phyloP scores from a whole-genome alignment of 2,113 vertebrate species.

The Menidia beryllina region DNA sequence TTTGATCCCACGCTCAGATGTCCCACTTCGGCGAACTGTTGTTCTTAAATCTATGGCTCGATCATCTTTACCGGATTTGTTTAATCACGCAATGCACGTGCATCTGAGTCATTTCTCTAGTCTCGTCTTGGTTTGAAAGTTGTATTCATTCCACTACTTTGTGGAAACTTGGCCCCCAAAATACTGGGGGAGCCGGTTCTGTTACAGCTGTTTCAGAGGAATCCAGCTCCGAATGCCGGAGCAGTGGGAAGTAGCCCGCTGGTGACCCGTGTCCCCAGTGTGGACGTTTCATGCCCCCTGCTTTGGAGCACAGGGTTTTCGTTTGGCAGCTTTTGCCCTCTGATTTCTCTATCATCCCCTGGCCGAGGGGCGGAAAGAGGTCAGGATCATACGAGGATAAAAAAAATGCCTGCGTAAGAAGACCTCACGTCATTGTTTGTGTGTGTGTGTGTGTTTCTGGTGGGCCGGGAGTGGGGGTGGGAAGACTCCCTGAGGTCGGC shows the following conservation, averaged over 20 bases:
- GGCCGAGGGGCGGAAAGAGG: slow-evolving; percentile 38
- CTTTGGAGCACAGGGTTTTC: not conserved
- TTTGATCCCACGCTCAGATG: slow-evolving; percentile 43
- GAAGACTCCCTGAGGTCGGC: slow-evolving; percentile 67
- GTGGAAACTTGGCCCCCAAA: not conserved
- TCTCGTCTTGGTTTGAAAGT: not conserved
- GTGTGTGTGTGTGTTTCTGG: slow-evolving; percentile 39
- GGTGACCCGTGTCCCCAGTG: not conserved
- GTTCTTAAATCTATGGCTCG: not conserved
- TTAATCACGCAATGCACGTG: slow-evolving; percentile 35
- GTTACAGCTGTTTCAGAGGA: not conserved
- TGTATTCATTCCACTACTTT: not conserved
- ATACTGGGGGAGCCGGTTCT: not conserved
- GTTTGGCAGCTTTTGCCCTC: slow-evolving; percentile 12
- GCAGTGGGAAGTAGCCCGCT: not conserved
- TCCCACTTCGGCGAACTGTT: slow-evolving; percentile 30
- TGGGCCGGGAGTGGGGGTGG: slow-evolving; percentile 61
- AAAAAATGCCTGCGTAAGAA: slow-evolving; percentile 72
- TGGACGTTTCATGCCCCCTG: not conserved
- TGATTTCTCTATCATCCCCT: slow-evolving; percentile 27
- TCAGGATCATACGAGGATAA: slow-evolving; percentile 32
- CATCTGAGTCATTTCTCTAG: not conserved
- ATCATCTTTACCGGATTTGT: slow-evolving; percentile 36
- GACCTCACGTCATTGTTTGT: slow-evolving; percentile 80
- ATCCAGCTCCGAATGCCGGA: not conserved